These are phyloP conservation scores for Taeniopygia guttata DNA, from an alignment of 2,797 vertebrate genomes.

Conservation along the genomic window DNA sequence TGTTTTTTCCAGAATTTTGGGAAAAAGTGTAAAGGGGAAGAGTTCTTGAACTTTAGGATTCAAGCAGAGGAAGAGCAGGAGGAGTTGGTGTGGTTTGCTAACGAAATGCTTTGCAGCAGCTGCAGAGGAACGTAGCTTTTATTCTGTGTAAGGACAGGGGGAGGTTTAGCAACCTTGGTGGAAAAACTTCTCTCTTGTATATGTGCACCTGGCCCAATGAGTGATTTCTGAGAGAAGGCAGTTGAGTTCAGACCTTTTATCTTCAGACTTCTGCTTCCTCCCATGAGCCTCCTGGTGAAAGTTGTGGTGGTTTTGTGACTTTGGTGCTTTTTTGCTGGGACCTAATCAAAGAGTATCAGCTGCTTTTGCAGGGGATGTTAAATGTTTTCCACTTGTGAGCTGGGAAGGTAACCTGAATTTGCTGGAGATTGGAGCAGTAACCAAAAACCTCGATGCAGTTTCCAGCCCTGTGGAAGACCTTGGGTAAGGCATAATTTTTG, in stretches of 20 bases:
- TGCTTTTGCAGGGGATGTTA: neutral
- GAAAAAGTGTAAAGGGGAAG: neutral
- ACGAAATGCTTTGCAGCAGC: neutral
- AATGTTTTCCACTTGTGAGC: neutral
- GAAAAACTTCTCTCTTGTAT: neutral
- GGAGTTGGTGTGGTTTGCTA: neutral
- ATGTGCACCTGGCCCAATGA: neutral
- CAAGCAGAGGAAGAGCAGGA: neutral
- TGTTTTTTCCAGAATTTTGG: neutral
- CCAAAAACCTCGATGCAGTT: neutral
- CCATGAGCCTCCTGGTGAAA: neutral
- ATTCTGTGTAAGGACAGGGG: neutral
- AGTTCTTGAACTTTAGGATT: neutral
- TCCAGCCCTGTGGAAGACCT: neutral
- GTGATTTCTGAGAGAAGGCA: neutral
- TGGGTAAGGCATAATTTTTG: neutral
- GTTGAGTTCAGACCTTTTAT: slow-evolving; percentile 13
- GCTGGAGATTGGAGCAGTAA: neutral
- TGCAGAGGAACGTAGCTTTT: neutral
- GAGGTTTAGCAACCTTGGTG: neutral
- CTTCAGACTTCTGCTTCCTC: slow-evolving; percentile 3
- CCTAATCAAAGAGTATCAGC: neutral
- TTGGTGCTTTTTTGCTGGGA: neutral
- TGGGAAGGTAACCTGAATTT: neutral
- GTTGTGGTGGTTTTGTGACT: neutral